Evolutionary conservation across 2,888 invertebrate species (phyloP).

Genomic region (Eledona agricola): DNA sequence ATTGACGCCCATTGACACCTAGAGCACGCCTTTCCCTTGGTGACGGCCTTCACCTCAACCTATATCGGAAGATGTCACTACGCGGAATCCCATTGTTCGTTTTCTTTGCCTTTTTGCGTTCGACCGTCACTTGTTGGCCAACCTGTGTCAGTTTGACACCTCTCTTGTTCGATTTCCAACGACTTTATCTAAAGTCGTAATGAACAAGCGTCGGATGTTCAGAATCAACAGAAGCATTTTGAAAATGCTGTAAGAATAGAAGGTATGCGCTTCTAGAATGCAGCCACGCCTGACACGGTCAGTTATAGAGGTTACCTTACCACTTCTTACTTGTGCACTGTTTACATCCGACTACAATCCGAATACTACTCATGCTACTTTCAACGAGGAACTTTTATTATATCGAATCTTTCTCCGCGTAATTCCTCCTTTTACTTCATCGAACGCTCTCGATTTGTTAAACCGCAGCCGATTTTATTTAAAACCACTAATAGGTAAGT

Average conservation of each 20-base stretch:
- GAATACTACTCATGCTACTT: conserved; percentile 29
- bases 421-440: conserved; percentile 38
- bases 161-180: no score
- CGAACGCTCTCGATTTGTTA: conserved; percentile 35
- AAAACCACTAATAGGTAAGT: conserved; percentile 27
- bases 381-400: conserved; percentile 34
- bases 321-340: conserved; percentile 40
- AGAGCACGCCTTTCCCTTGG: conserved; percentile 10
- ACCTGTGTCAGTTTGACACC: no score
- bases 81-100: conserved; percentile 11
- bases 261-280: conserved; percentile 50
- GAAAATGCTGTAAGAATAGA: no score
- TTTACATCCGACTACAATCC: conserved; percentile 35
- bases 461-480: conserved; percentile 25
- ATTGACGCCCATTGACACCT: conserved; percentile 21
- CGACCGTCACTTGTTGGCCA: no score
- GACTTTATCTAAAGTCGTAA: no score
- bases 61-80: conserved; percentile 16
- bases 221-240: no score
- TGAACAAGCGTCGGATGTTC: no score
- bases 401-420: conserved; percentile 24
- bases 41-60: conserved; percentile 21
- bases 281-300: conserved; percentile 59
- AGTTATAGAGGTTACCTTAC: conserved; percentile 57
- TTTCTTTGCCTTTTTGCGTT: no score